Conservation (phyloP, 2,888 invertebrate species). For the Ceratothoa steindachneri region DNA sequence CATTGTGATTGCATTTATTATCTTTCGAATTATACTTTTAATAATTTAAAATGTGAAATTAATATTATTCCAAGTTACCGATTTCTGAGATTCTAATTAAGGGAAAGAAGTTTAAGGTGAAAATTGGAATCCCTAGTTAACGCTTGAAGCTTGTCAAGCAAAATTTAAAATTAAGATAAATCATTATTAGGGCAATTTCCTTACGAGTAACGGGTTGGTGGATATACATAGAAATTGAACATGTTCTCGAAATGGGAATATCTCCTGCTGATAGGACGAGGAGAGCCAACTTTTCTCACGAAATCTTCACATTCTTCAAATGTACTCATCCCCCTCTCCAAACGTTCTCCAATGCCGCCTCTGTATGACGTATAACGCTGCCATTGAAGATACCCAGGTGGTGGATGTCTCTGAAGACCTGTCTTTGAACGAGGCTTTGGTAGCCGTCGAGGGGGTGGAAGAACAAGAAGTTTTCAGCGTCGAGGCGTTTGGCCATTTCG, state of each 20-base stretch:
- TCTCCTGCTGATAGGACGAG: slow-evolving; percentile 25
- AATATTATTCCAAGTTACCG: too few species aligned
- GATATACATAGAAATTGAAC: background rate
- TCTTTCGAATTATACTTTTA: too few species aligned
- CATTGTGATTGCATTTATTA: too few species aligned
- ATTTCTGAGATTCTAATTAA: too few species aligned
- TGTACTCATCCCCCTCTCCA: slow-evolving; percentile 34
- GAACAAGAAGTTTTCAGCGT: slow-evolving; percentile 45
- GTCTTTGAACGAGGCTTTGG: slow-evolving; percentile 44
- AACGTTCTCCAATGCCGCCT: slow-evolving; percentile 51
- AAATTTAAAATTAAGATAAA: too few species aligned
- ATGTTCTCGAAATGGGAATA: slow-evolving; percentile 37
- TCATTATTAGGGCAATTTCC: too few species aligned
- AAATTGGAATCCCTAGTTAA: too few species aligned
- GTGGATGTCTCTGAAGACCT: slow-evolving; percentile 38
- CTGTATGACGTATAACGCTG: slow-evolving; percentile 45
- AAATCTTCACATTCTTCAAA: slow-evolving; percentile 46
- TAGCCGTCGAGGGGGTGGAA: slow-evolving; percentile 45
- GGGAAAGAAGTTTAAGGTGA: too few species aligned
- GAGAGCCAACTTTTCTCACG: slow-evolving; percentile 35
- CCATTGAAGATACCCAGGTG: slow-evolving; percentile 32
- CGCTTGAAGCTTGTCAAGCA: too few species aligned
- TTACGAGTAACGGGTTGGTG: background rate
- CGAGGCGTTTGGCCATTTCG: slow-evolving; percentile 39
- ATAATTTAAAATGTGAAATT: too few species aligned